Percentiles rank a stretch among this genome's conserved stretches.
These are phyloP conservation scores for Biston stratarius DNA, from an alignment of 2,888 invertebrate species.

Conservation along the genomic window DNA sequence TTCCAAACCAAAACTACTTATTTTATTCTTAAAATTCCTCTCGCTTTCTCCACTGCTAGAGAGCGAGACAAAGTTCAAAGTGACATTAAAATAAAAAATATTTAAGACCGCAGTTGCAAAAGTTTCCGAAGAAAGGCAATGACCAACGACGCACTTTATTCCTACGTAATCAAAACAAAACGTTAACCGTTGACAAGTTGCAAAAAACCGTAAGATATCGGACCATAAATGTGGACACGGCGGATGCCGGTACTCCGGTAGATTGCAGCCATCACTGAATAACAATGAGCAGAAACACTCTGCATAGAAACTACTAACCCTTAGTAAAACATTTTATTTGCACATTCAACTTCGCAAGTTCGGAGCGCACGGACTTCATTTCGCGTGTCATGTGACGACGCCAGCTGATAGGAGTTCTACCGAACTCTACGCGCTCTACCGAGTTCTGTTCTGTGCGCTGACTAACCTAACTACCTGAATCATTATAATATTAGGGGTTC, in stretches of 20 bases:
- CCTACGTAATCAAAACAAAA: constrained; percentile 19
- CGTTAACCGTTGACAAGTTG: constrained; percentile 12
- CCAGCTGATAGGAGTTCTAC: constrained; percentile 7
- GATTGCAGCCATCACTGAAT: constrained; percentile 69
- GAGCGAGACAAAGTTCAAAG: no score
- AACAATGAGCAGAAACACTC: constrained; percentile 61
- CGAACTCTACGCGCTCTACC: background rate
- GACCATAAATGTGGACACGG: constrained; percentile 30
- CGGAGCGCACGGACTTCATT: constrained; percentile 2
- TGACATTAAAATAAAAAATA: no score
- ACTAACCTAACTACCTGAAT: constrained; percentile 1
- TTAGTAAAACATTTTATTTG: constrained; percentile 25
- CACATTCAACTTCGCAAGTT: constrained; percentile 13
- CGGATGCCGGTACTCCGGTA: constrained; percentile 55
- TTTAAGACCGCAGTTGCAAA: background rate
- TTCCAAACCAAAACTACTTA: no score
- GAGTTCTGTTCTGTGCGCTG: no score
- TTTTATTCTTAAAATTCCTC: no score
- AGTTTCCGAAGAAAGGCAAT: background rate
- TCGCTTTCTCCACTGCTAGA: background rate
- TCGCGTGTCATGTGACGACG: constrained; percentile 4
- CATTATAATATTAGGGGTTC: constrained; percentile 19
- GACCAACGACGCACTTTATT: constrained; percentile 9
- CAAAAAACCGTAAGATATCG: constrained; percentile 29
- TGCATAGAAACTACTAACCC: constrained; percentile 16